Evolutionary conservation across 2,113 vertebrate genomes (phyloP).

Genomic region (Mystacornis crossleyi): DNA sequence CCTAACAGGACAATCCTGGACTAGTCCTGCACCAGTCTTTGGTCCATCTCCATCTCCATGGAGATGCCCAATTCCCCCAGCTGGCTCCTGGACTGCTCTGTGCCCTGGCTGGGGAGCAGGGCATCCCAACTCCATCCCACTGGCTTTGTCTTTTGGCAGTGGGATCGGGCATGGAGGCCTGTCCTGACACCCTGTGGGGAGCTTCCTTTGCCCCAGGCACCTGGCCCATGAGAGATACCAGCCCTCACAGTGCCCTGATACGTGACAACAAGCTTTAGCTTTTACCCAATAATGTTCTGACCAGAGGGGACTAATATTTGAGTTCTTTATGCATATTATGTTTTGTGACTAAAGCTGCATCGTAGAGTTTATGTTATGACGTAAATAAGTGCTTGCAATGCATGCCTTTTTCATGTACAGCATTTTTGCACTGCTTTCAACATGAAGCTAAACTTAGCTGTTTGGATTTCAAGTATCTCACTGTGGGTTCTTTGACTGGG

Average conservation of each 20-base stretch:
- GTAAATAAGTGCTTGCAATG: background rate
- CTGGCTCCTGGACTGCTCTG: background rate
- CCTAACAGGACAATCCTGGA: background rate
- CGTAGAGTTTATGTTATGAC: background rate
- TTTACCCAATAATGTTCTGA: background rate
- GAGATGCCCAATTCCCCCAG: background rate
- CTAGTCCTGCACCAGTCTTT: rapidly evolving
- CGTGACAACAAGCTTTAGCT: background rate
- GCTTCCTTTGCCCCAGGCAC: rapidly evolving
- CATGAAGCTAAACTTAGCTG: background rate
- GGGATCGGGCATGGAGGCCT: rapidly evolving
- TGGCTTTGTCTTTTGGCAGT: background rate
- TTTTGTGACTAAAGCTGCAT: background rate
- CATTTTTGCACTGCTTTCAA: background rate
- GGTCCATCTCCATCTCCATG: rapidly evolving
- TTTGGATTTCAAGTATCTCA: background rate
- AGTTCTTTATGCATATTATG: background rate
- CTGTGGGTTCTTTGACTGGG: background rate
- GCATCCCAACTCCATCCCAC: no score
- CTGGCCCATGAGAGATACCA: background rate
- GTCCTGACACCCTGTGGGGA: background rate
- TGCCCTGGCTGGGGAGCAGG: background rate
- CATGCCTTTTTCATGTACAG: background rate
- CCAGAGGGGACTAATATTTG: background rate
- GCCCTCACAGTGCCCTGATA: background rate